phyloP scores from a whole-genome alignment of 2,797 vertebrate species.

The Brotula barbata region DNA sequence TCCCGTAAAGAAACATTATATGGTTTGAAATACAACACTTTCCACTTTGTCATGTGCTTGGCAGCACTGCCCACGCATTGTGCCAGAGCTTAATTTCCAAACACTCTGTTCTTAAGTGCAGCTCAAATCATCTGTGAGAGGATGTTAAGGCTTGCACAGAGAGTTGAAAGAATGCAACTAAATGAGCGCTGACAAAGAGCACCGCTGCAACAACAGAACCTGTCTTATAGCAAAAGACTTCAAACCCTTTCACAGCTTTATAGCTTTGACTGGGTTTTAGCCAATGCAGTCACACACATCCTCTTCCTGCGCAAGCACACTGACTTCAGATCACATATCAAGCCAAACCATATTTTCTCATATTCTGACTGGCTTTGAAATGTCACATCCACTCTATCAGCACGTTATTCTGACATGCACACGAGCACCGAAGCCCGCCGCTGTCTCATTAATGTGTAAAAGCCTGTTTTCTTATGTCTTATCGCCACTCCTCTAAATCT shows the following conservation, averaged over 20 bases:
- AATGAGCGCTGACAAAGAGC: constrained; percentile 67
- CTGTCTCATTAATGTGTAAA: constrained; percentile 31
- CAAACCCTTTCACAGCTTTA: constrained; percentile 49
- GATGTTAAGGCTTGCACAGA: constrained; percentile 62
- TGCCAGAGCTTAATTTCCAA: constrained; percentile 72
- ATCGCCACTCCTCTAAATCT: constrained; percentile 14
- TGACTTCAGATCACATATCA: constrained; percentile 60
- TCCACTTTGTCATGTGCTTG: constrained; percentile 66
- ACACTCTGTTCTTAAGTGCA: constrained; percentile 66
- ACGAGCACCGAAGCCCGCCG: neutral
- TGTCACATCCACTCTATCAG: constrained; percentile 36
- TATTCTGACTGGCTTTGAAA: constrained; percentile 51
- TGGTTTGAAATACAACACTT: constrained; percentile 70
- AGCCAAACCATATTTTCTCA: constrained; percentile 41
- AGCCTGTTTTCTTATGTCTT: constrained; percentile 35
- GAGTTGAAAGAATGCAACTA: constrained; percentile 70
- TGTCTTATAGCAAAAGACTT: constrained; percentile 50
- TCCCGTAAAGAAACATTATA: constrained; percentile 67
- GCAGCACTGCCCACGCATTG: constrained; percentile 63
- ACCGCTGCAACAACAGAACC: constrained; percentile 42
- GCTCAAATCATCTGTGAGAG: constrained; percentile 72
- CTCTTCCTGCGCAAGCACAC: constrained; percentile 17
- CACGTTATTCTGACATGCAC: constrained; percentile 19
- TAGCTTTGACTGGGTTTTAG: constrained; percentile 48
- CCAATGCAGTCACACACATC: constrained; percentile 31